Evolutionary conservation across 2,113 vertebrate species (phyloP), one percentile per base, ranked within the genome.

Genomic region (Pelmatolapia mariae): DNA sequence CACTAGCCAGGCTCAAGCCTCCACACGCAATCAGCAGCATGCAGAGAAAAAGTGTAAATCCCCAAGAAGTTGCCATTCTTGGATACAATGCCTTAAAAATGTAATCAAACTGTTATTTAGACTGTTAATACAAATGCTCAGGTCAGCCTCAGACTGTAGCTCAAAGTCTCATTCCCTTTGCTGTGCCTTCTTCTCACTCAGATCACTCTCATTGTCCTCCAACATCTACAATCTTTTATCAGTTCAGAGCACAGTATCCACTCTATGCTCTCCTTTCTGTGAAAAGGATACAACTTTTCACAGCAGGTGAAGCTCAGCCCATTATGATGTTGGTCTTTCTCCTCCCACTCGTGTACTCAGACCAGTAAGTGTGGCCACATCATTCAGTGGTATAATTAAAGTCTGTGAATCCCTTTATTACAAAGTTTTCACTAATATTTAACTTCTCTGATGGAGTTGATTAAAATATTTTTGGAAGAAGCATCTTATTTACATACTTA

Each of bases 251-350:
- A 53, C 45, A 24, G 26, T 57, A 59, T 16, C 43, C 40, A 9
- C 40, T 36, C 52, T 87, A 22, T 88, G 38, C 68, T 61, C 76
- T 78, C 59, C 81, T 38, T 81, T 78, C 73, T 66, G 78, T 4
- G 22, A 12, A 33, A 61, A 85, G 47, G 85, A 87, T 85, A 47
- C 85, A 87, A 22, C 71, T 87, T 92, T 92, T 89, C 54, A 88
- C 26, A 16, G 57, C 83, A 93, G 93, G 86, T 93, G 83, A 94
- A 29, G 90, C 83, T 86, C 93, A 54, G 91, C 93, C 95, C 94
- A 93, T 91, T 80, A 31, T 90, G 89, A 89, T 92, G 86, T 87
- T 63, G 0, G 10, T 22, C 47, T 57, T 57, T 26, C 93, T 78
- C 94, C 95, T 87, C 95, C 94, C 91, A 88, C 86, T 53, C 3